Conservation (phyloP, 2,797 vertebrate species). For the Brotogeris chrysoptera region DNA sequence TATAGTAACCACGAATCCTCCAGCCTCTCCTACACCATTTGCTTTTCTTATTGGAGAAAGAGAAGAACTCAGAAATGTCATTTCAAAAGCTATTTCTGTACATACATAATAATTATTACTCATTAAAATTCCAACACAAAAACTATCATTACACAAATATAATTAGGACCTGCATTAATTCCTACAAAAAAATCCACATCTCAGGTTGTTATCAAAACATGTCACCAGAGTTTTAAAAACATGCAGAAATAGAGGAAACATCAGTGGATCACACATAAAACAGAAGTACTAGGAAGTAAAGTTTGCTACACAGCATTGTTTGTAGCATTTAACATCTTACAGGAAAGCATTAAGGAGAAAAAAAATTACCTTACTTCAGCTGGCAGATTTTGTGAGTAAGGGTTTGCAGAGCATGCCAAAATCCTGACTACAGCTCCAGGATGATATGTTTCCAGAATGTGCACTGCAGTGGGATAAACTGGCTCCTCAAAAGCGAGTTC, state of each 20-base stretch:
- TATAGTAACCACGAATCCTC: neutral
- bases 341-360: neutral
- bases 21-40: neutral
- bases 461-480: constrained; percentile 95
- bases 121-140: neutral
- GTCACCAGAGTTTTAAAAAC: neutral
- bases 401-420: constrained; percentile 95
- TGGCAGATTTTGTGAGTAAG: constrained; percentile 90
- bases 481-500: constrained; percentile 95
- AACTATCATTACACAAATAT: neutral
- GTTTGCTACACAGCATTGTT: neutral
- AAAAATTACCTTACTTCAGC: constrained; percentile 90
- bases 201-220: neutral
- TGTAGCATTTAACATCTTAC: neutral
- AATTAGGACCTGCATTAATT: neutral
- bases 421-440: constrained; percentile 95
- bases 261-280: neutral
- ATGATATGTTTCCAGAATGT: constrained; percentile 96
- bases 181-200: neutral
- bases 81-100: neutral
- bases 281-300: neutral
- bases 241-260: neutral
- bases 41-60: neutral
- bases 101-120: neutral
- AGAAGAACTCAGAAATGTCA: neutral